Evolutionary conservation across 2,113 vertebrate species (phyloP).

Genomic region (Paedocypris sp.): DNA sequence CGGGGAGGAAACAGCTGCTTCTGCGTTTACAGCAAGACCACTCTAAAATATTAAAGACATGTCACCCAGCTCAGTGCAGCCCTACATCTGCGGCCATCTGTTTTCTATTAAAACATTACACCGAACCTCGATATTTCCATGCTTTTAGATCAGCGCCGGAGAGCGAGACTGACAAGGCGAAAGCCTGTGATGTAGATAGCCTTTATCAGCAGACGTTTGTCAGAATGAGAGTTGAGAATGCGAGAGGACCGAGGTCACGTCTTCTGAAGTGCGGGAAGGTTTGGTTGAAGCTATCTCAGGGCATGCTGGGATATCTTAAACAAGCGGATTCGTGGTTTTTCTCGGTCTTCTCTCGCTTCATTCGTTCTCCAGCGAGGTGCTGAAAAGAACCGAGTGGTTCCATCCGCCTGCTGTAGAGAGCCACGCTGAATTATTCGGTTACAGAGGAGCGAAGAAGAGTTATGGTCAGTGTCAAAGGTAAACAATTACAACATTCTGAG

Average conservation of each 20-base stretch:
- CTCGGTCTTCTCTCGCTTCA: not conserved
- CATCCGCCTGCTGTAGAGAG: conserved; percentile 34
- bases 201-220: conserved; percentile 27
- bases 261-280: no score
- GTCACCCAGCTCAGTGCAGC: conserved; percentile 52
- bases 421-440: conserved; percentile 52
- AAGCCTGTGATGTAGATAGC: conserved; percentile 35
- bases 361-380: conserved; percentile 5
- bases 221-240: conserved; percentile 11
- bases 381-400: conserved; percentile 12
- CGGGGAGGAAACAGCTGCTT: conserved; percentile 62
- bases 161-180: conserved; percentile 38
- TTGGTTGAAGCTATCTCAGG: not conserved
- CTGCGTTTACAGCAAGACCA: conserved; percentile 67
- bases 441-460: conserved; percentile 42
- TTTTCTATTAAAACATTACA: conserved; percentile 66
- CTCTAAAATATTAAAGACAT: conserved; percentile 73
- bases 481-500: conserved; percentile 66
- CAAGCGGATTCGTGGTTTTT: not conserved
- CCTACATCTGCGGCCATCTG: conserved; percentile 63
- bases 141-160: conserved; percentile 40
- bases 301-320: conserved; percentile 9
- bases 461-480: conserved; percentile 62
- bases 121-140: conserved; percentile 50
- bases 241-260: conserved; percentile 17